Evolutionary conservation across 1,140 invertebrate species (phyloP), one percentile per base, ranked within the genome.

Genomic region (Procambarus virginalis): DNA sequence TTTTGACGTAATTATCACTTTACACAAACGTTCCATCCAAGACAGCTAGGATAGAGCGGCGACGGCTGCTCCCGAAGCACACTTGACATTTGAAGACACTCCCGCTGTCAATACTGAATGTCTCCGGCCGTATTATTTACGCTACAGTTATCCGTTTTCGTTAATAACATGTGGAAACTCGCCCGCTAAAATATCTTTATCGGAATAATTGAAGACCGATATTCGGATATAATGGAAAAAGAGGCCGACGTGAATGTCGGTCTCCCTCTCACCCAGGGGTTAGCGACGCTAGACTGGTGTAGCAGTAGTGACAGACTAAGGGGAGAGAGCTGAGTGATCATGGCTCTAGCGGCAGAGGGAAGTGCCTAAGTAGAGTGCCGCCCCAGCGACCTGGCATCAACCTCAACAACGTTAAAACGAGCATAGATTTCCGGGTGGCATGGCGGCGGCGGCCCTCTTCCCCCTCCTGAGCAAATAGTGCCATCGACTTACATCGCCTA

Each of bases 381-480:
- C 22, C 20, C 48, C 48, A 48, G 51, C 48, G 75, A 86, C 34
- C 34, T 34, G 34, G 34, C 73, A 86, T 78, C 70, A 86, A 68
- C 84, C 51, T 45, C 22, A 49, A 49, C 22, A 78, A 51, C 84
- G 84, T 77, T 48, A 55, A 77, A 46, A 49, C 75, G 2, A 45
- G 51, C 60, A 86, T 86, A 78, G 75, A 86, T 86, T 86, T 60
- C 84, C 84, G 84, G 60, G 75, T 77, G 5, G 49, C 17, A 49
- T 49, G 46, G 9, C 20, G 49, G 34, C 34, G 34, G 34, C 34
- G 34, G 34, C 34, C 34, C 34, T 34, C 34, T 34, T 34, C 34
- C 34, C 34, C 12, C 45, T 60, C 51, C 46, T 12, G 51, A 58
- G 84, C 78, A 86, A 76, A 78, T 78, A 76, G 58, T 86, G 58